Evolutionary conservation across 2,797 vertebrate species (phyloP).

Genomic region (Furcifer pardalis): DNA sequence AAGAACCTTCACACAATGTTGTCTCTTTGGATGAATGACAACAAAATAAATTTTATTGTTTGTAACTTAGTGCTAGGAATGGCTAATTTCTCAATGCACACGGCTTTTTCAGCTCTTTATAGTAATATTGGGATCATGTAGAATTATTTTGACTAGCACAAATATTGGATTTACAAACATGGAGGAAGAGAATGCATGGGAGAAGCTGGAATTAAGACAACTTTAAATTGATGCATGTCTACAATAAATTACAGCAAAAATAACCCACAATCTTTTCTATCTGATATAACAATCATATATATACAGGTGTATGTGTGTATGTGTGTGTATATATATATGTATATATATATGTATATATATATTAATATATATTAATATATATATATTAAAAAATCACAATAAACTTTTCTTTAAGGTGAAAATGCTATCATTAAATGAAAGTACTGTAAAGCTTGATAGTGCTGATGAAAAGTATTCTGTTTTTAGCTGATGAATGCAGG

Average conservation of each 20-base stretch:
- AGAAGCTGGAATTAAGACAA: neutral
- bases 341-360: no score
- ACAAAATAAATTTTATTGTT: neutral
- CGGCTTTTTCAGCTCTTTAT: neutral
- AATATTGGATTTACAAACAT: neutral
- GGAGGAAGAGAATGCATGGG: no score
- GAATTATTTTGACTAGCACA: neutral
- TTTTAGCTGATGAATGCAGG: constrained; percentile 38
- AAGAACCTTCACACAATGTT: neutral
- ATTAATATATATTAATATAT: constrained; percentile 44
- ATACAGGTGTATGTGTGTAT: no score
- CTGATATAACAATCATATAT: neutral
- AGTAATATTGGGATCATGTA: neutral
- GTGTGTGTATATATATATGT: no score
- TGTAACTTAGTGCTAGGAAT: neutral
- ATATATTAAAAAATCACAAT: constrained; percentile 22
- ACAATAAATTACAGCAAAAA: neutral
- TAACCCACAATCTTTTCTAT: constrained; percentile 23
- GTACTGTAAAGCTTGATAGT: constrained; percentile 9
- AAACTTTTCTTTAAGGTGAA: neutral
- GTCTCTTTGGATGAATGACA: neutral
- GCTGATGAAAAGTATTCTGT: constrained; percentile 19
- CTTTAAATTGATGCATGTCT: neutral
- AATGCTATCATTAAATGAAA: constrained; percentile 43
- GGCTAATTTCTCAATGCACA: neutral